A percentile compares a stretch with the other conserved stretches of the same genome.
Evolutionary conservation across 2,888 invertebrate species (phyloP).

Genomic region (Frankliniella intonsa): DNA sequence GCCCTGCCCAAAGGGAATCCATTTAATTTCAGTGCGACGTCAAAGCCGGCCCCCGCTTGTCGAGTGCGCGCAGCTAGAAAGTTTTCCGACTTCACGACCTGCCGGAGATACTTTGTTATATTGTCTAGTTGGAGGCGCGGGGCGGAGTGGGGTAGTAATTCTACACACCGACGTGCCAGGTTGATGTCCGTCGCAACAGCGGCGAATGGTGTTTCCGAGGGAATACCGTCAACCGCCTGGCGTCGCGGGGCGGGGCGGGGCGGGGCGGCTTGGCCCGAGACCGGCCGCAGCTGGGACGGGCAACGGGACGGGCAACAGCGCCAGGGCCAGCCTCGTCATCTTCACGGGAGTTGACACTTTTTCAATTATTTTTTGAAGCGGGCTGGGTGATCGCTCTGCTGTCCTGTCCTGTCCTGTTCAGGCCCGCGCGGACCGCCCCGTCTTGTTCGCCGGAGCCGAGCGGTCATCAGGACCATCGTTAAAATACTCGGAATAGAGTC

Average conservation of each 20-base stretch:
- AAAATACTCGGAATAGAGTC: no score
- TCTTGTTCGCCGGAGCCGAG: no score
- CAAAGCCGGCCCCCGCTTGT: no score
- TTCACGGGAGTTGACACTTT: neutral
- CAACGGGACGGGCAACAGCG: neutral
- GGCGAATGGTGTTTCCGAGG: neutral
- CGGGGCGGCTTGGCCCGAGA: neutral
- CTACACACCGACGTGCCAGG: no score
- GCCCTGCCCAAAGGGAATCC: neutral
- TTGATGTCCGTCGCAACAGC: neutral
- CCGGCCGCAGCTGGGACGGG: neutral
- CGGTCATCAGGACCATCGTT: no score
- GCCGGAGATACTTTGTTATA: neutral
- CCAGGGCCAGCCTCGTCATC: neutral
- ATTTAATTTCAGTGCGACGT: constrained; percentile 7
- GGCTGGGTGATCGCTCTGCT: no score
- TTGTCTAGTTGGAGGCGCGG: neutral
- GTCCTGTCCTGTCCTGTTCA: no score
- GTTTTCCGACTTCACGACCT: neutral
- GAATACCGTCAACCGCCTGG: neutral
- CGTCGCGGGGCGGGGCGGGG: neutral
- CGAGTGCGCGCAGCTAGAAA: neutral
- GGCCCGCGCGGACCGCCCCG: no score
- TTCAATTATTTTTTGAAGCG: neutral
- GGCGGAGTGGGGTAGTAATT: neutral